Evolutionary conservation across 2,113 vertebrate genomes (phyloP).

Genomic region (Corythaixoides concolor): DNA sequence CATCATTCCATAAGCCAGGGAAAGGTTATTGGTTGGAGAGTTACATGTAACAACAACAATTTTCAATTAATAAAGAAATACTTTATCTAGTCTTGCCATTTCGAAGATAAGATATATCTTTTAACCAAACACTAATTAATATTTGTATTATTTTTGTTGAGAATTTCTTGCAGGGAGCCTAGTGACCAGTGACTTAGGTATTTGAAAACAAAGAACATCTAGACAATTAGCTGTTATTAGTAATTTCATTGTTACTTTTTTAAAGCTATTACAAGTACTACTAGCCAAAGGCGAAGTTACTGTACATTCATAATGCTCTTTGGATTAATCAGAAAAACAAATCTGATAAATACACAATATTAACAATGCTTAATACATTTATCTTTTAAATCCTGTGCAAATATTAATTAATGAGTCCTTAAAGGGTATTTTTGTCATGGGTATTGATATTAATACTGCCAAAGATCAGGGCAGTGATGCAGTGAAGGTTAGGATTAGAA

Average conservation of each 20-base stretch:
- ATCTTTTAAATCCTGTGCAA: not conserved
- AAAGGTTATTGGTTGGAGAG: not conserved
- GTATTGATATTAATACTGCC: not conserved
- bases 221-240: not conserved
- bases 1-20: not conserved
- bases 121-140: not conserved
- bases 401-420: not conserved
- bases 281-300: not conserved
- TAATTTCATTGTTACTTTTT: not conserved
- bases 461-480: not conserved
- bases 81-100: not conserved
- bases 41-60: not conserved
- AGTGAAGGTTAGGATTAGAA: not conserved
- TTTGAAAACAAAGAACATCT: not conserved
- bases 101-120: not conserved
- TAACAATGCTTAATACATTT: not conserved
- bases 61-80: not conserved
- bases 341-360: not conserved
- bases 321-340: not conserved
- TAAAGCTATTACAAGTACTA: not conserved
- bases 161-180: not conserved
- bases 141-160: not conserved
- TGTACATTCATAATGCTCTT: not conserved
- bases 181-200: not conserved
- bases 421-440: not conserved